These are phyloP conservation scores for Podocnemis expansa DNA, from an alignment of 2,113 vertebrate species.

Conservation along the genomic window DNA sequence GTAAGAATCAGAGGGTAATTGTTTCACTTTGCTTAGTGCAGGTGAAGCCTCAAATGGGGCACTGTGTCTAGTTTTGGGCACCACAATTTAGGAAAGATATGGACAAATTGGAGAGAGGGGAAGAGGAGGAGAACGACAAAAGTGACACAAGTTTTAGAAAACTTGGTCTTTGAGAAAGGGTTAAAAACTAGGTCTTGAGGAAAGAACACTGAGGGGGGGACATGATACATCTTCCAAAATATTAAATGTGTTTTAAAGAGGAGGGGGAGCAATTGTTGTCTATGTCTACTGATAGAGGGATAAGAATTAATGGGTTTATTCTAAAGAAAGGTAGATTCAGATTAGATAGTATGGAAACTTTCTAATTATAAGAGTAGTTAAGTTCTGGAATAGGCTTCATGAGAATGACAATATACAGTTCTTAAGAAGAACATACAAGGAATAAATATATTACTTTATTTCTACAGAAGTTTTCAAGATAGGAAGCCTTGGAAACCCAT, in stretches of 20 bases:
- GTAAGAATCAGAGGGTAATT: not conserved
- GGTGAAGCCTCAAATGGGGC: not conserved
- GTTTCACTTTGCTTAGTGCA: not conserved
- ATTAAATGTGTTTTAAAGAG: not conserved
- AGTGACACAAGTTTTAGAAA: not conserved
- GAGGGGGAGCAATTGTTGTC: not conserved
- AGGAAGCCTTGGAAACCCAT: not conserved
- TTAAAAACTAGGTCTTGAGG: not conserved
- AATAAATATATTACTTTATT: not conserved
- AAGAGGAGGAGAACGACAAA: too few relatives aligned
- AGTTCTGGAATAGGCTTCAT: not conserved
- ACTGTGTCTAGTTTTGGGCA: not conserved
- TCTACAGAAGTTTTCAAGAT: not conserved
- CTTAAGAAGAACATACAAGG: not conserved
- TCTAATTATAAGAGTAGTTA: not conserved
- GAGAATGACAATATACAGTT: too few relatives aligned
- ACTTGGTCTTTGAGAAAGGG: not conserved
- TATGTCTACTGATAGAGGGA: not conserved
- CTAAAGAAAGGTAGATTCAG: not conserved
- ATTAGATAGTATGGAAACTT: not conserved
- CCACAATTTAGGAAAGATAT: not conserved
- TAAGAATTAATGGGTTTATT: not conserved
- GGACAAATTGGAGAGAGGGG: not conserved
- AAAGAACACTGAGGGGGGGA: not conserved
- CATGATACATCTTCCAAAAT: not conserved